Base-by-base conservation (phyloP, 2,888 invertebrate species). In the Morpho helenor region DNA sequence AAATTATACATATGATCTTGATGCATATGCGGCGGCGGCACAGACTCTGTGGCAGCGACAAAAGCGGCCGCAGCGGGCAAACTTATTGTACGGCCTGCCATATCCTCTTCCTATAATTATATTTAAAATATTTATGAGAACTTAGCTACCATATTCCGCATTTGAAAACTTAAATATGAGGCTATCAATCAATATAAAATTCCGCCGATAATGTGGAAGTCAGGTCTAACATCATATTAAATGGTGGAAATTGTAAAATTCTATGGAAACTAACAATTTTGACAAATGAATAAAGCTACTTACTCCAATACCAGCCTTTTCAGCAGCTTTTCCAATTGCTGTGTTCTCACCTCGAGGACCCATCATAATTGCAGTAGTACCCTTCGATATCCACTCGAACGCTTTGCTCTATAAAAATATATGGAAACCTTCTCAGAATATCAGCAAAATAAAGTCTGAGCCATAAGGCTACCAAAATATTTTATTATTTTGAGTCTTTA, bases 1-100 rank as follows among this genome's bases (percentile, higher is more conserved):
- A 85, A 84, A 68, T 87, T 87, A 59, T 72, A 89, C 82, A 90
- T 89, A 56, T 90, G 89, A 39, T 90, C 89, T 43, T 83, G 82
- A 44, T 88, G 89, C 89, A 90, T 90, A 45, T 83, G 82, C 0
- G 83, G 80, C 0, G 89, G 87, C 0, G 87, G 87, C 0, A 87
- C 85, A 0, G 80, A 67, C 0, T 71, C 79, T 0, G 85, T 65
- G 0, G 89, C 85, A 0, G 87, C 87, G 0, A 76, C 70, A 66
- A 88, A 89, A 0, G 88, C 88, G 0, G 87, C 87, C 0, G 87
- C 87, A 0, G 85, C 87, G 0, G 87, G 82, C 39, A 89, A 61
- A 0, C 80, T 85, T 7, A 90, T 60, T 0, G 68, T 73, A 0
- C 88, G 80, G 0, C 89, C 89, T 0, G 87, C 86, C 73, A 75